These are phyloP conservation scores for Drosophila hydei DNA, from an alignment of 1,140 invertebrate species.

Conservation along the genomic window DNA sequence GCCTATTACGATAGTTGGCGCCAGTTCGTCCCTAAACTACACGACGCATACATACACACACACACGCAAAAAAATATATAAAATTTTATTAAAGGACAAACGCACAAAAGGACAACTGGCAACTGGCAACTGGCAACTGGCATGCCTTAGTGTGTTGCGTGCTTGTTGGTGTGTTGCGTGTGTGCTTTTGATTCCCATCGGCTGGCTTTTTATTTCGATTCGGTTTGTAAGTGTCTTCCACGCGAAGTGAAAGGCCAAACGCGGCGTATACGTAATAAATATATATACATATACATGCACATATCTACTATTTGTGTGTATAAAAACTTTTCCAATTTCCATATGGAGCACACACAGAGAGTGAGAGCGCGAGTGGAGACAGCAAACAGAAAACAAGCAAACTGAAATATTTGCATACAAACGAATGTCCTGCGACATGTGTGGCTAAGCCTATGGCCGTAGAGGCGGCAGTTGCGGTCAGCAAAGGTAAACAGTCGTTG, in stretches of 20 bases:
- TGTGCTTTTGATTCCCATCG: slow-evolving; percentile 42
- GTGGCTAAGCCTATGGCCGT: slow-evolving; percentile 16
- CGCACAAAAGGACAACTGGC: slow-evolving; percentile 64
- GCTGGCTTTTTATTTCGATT: slow-evolving; percentile 33
- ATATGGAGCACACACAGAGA: slow-evolving; percentile 61
- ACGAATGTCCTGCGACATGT: slow-evolving; percentile 60
- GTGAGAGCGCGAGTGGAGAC: slow-evolving; percentile 40
- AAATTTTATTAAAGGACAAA: slow-evolving; percentile 52
- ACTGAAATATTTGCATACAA: slow-evolving; percentile 72
- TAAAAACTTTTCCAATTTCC: slow-evolving; percentile 76
- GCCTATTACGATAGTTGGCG: slow-evolving; percentile 72
- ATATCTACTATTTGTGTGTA: slow-evolving; percentile 4
- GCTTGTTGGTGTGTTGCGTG: slow-evolving; percentile 28
- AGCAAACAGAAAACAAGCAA: slow-evolving; percentile 53
- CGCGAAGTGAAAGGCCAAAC: slow-evolving; percentile 65
- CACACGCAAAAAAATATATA: slow-evolving; percentile 27
- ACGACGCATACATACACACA: slow-evolving; percentile 42
- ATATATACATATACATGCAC: neutral
- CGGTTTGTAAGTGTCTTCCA: slow-evolving; percentile 41
- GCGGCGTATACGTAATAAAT: slow-evolving; percentile 38
- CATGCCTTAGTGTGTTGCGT: slow-evolving; percentile 25
- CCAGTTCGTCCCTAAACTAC: slow-evolving; percentile 57
- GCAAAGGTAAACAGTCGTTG: slow-evolving; percentile 74
- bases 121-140: slow-evolving; percentile 39
- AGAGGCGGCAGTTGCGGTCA: slow-evolving; percentile 7